Evolutionary conservation across 2,888 invertebrate species (phyloP).

Genomic region (Notodonta dromedarius): DNA sequence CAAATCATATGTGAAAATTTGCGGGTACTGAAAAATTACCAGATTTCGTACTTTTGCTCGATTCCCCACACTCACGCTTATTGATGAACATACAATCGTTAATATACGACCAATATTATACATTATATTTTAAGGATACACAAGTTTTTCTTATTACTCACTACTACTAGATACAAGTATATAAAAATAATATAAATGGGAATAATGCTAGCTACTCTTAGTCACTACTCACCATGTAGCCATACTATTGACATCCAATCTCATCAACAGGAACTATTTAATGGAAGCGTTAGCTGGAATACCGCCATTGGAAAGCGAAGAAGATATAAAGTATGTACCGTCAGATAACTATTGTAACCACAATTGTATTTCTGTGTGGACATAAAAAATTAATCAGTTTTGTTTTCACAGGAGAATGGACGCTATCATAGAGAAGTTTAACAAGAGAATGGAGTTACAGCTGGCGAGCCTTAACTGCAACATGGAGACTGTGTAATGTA

Average conservation of each 20-base stretch:
- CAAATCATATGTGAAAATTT: too few relatives aligned
- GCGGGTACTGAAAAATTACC: too few relatives aligned
- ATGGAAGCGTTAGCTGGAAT: conserved; percentile 92
- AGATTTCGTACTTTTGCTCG: too few relatives aligned
- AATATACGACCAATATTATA: too few relatives aligned
- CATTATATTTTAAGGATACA: too few relatives aligned
- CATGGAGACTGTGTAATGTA: conserved; percentile 72
- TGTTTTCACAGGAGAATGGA: conserved; percentile 83
- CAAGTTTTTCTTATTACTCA: too few relatives aligned
- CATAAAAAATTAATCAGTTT: conserved; percentile 3
- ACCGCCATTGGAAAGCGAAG: conserved; percentile 86
- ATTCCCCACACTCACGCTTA: too few relatives aligned
- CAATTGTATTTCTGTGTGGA: background rate
- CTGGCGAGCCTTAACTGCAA: conserved; percentile 85
- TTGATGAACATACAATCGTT: too few relatives aligned
- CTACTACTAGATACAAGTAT: too few relatives aligned
- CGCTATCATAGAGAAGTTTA: conserved; percentile 85
- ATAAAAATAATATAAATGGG: too few relatives aligned
- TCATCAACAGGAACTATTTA: conserved; percentile 86
- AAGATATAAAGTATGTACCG: conserved; percentile 79
- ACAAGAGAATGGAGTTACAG: conserved; percentile 88
- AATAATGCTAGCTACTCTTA: too few relatives aligned
- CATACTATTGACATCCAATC: background rate
- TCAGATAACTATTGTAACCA: background rate
- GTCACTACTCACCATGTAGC: too few relatives aligned